Conservation (phyloP, 1,140 invertebrate genomes). For the Ostrea edulis region DNA sequence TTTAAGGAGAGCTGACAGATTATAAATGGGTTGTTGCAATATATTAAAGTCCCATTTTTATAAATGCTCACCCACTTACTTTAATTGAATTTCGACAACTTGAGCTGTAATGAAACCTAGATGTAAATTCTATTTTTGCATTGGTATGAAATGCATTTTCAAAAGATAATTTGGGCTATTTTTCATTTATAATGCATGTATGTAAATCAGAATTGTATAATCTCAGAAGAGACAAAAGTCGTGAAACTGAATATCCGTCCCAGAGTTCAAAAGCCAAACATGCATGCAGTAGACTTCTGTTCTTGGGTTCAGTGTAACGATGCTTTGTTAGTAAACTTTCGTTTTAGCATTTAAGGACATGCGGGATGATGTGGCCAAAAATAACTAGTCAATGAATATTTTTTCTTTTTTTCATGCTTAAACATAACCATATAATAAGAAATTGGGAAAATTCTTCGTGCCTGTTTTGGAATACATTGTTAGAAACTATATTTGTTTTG, state of each 20-base stretch:
- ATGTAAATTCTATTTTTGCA: background rate
- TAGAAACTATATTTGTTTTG: too few species aligned
- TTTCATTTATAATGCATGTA: background rate
- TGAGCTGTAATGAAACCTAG: background rate
- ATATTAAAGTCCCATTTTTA: slow-evolving; percentile 1
- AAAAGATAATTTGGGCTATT: background rate
- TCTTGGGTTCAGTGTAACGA: background rate
- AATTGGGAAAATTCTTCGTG: too few species aligned
- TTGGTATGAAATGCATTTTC: background rate
- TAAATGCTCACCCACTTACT: background rate
- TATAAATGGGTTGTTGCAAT: slow-evolving; percentile 3
- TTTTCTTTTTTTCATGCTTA: too few species aligned
- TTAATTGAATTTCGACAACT: too few species aligned
- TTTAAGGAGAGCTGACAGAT: background rate
- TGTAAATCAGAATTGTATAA: background rate
- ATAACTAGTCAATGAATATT: too few species aligned
- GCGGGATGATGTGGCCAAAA: too few species aligned
- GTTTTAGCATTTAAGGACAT: too few species aligned
- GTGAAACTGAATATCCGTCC: background rate
- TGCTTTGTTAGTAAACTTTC: too few species aligned
- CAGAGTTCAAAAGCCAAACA: background rate
- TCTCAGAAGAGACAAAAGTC: background rate
- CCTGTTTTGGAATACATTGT: too few species aligned
- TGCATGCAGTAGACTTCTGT: background rate
- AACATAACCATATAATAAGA: too few species aligned